phyloP scores from a whole-genome alignment of 1,140 invertebrate genomes.

The Meloidogyne floridensis region DNA sequence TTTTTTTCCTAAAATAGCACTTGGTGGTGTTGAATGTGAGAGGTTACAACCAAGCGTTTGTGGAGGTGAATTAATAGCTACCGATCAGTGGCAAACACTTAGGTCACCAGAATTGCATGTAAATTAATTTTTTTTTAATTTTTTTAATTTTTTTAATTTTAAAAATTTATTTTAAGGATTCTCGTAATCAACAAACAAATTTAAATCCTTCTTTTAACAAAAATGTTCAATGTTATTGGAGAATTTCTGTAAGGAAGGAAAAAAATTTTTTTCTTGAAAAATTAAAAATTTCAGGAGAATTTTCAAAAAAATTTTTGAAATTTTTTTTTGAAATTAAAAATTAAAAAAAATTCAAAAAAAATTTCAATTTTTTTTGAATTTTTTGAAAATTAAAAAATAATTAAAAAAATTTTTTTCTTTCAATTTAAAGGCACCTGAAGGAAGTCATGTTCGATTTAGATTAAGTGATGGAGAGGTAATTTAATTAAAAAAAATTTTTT shows the following conservation, averaged over 20 bases:
- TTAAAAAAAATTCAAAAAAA: no score
- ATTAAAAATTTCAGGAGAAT: no score
- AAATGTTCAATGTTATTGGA: constrained; percentile 64
- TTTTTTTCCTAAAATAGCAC: constrained; percentile 3
- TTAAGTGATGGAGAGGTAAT: constrained; percentile 58
- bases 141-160: background rate
- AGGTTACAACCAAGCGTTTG: constrained; percentile 63
- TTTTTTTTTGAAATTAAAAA: no score
- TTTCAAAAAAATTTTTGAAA: no score
- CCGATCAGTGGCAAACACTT: constrained; percentile 64
- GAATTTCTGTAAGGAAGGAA: constrained; percentile 53
- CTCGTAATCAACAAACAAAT: background rate
- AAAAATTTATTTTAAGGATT: background rate
- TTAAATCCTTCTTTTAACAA: constrained; percentile 52
- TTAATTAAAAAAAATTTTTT: background rate
- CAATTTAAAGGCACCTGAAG: constrained; percentile 51
- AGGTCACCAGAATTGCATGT: constrained; percentile 28
- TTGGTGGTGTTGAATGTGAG: constrained; percentile 62
- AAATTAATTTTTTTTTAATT: background rate
- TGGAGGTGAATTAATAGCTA: constrained; percentile 58
- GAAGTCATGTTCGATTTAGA: constrained; percentile 61
- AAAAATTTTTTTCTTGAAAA: constrained; percentile 1
- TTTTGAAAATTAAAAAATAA: no score
- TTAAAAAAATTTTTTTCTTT: background rate
- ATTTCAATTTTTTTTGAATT: no score